phyloP scores from a whole-genome alignment of 2,888 invertebrate genomes.

The Rhyacophila evoluta region DNA sequence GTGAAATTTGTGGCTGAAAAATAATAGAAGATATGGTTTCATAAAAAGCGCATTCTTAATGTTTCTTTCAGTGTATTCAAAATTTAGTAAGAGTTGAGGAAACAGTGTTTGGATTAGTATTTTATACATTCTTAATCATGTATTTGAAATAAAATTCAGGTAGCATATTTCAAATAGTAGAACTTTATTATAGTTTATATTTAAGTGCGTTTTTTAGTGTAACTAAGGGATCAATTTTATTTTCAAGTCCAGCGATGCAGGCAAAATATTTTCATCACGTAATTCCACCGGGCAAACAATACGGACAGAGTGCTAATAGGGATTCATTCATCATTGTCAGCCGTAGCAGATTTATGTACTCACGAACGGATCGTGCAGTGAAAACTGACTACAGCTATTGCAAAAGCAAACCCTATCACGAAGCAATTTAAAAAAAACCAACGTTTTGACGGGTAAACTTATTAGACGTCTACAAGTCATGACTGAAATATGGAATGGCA shows the following conservation, averaged over 20 bases:
- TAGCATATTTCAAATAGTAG: no score
- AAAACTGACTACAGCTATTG: constrained; percentile 39
- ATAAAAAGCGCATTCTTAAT: no score
- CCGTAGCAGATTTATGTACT: constrained; percentile 52
- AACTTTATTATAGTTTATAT: no score
- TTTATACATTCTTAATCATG: no score
- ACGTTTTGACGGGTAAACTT: constrained; percentile 22
- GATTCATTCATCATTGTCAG: constrained; percentile 54
- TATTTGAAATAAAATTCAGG: no score
- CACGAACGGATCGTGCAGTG: constrained; percentile 42
- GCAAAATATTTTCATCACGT: constrained; percentile 51
- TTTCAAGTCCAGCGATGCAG: not conserved
- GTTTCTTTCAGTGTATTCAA: no score
- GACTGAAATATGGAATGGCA: constrained; percentile 6
- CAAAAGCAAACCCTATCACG: constrained; percentile 4
- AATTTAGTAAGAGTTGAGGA: no score
- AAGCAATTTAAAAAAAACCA: constrained; percentile 16
- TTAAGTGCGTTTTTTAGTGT: not conserved
- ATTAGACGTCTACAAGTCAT: constrained; percentile 10
- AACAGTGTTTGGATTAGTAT: no score
- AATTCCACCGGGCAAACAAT: constrained; percentile 48
- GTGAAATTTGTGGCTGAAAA: no score
- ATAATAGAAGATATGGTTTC: no score
- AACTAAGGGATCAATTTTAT: not conserved
- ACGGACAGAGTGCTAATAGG: constrained; percentile 49